Evolutionary conservation across 2,113 vertebrate species (phyloP).

Genomic region (Mugil cephalus): DNA sequence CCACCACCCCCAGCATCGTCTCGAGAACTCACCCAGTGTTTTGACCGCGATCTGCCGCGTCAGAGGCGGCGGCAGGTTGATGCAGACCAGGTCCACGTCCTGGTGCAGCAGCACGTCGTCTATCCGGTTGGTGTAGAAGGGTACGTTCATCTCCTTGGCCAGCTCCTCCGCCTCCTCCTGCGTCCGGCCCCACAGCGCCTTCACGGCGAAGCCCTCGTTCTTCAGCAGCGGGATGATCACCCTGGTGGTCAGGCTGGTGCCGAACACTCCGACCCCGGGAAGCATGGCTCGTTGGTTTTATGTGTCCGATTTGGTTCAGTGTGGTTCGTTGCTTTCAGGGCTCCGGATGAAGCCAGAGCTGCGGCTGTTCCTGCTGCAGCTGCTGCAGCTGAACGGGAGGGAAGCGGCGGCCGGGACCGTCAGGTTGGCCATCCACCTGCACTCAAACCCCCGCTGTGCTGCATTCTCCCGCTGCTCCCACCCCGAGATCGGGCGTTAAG

Average conservation of each 20-base stretch:
- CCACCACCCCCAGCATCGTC: not conserved
- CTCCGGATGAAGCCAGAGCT: slow-evolving; percentile 27
- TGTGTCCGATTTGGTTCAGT: not conserved
- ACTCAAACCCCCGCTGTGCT: slow-evolving; percentile 57
- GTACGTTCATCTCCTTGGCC: slow-evolving; percentile 96
- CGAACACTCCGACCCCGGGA: slow-evolving; percentile 97
- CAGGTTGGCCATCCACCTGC: slow-evolving; percentile 81
- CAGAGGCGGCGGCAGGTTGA: slow-evolving; percentile 97
- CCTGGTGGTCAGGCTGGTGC: slow-evolving; percentile 94
- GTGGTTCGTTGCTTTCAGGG: not conserved
- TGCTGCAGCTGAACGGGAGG: slow-evolving; percentile 37
- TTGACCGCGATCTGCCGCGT: slow-evolving; percentile 97
- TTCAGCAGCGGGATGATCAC: slow-evolving; percentile 96
- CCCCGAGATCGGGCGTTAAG: slow-evolving; percentile 22
- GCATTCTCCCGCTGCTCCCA: slow-evolving; percentile 73
- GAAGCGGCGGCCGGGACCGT: slow-evolving; percentile 37
- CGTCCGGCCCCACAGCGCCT: slow-evolving; percentile 96
- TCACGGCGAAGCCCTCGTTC: slow-evolving; percentile 95
- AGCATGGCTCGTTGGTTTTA: slow-evolving; percentile 88
- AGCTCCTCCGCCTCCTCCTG: slow-evolving; percentile 98
- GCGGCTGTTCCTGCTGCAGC: slow-evolving; percentile 8
- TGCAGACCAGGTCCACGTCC: slow-evolving; percentile 97
- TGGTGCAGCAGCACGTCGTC: slow-evolving; percentile 98
- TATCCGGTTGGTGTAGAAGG: slow-evolving; percentile 97
- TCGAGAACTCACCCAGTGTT: slow-evolving; percentile 90